Percentiles rank a stretch among this genome's conserved stretches.
These are phyloP conservation scores for Nymphalis c-album DNA, from an alignment of 2,888 invertebrate genomes.

Conservation along the genomic window DNA sequence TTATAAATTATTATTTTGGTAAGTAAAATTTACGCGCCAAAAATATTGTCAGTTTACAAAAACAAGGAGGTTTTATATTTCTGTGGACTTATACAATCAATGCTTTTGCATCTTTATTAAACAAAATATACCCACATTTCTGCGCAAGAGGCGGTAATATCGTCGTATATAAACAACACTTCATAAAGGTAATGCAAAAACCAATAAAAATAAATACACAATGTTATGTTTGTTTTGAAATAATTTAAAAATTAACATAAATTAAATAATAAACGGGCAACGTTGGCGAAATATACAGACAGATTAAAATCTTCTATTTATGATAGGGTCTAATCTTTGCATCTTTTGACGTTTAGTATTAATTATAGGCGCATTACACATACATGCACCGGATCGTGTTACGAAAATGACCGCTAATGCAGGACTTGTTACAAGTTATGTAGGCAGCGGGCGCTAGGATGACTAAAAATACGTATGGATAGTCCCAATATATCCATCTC, in stretches of 20 bases:
- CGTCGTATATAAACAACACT: not conserved
- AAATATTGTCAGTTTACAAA: too few species aligned
- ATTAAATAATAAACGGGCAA: constrained; percentile 24
- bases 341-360: constrained; percentile 37
- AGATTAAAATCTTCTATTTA: constrained; percentile 35
- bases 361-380: constrained; percentile 32
- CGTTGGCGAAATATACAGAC: constrained; percentile 26
- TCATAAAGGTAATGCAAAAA: not conserved
- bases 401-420: constrained; percentile 28
- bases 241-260: constrained; percentile 28
- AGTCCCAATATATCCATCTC: not conserved
- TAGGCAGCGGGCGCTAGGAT: constrained; percentile 27
- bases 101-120: too few species aligned
- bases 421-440: constrained; percentile 18
- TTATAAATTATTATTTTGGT: too few species aligned
- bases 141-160: not conserved
- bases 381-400: constrained; percentile 24
- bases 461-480: constrained; percentile 7
- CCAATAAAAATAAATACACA: constrained; percentile 27
- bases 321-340: constrained; percentile 27
- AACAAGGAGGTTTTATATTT: too few species aligned
- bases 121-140: too few species aligned
- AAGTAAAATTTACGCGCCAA: too few species aligned
- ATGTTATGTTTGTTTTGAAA: constrained; percentile 8
- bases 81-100: too few species aligned